Base-by-base conservation (phyloP, 2,113 vertebrate genomes). In the Gila orcuttii region DNA sequence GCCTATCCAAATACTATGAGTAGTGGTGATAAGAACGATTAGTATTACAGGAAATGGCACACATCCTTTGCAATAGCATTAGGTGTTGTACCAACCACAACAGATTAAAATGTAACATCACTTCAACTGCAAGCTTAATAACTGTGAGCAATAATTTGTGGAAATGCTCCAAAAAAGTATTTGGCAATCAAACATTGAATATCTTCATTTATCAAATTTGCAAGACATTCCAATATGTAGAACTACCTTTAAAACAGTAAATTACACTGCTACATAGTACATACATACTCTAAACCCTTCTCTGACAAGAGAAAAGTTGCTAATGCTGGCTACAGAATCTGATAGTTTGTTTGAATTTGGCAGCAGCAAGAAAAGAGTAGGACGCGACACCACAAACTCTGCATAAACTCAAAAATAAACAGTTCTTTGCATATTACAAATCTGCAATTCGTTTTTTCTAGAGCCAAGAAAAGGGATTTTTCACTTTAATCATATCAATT, bases 301-400 rank as follows among this genome's bases (percentile, higher is more conserved):
- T 42, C 77, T 15, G 23, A 42, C 76, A 59, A 39, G 31, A n/a
- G 12, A 60, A 42, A 60, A 23, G 57, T 79, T n/a, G 23, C 31
- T 59, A 59, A 21, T 17, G 12, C 1, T 79, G 77, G 77, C 55
- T 39, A 17, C 33, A 42, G 76, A 57, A 39, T 79, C 76, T 9
- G 19, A 21, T 60, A 15, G 28, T 25, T 60, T 79, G 55, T 76
- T 50, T 60, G n/a, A 79, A 60, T 60, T 79, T 79, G 55, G 77
- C 55, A n/a, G 55, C 23, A 17, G 33, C 33, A 39, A 79, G 21
- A 15, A 39, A 59, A 39, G 19, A 36, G 21, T 36, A 36, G 76
- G 76, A 59, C 0, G 31, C 21, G 9, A 57, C 28, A n/a, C 19
- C 28, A 76, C 25, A 55, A 76, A 55, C 47, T 52, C 45, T 28